phyloP scores from a whole-genome alignment of 2,888 invertebrate species.

The Archaeoteleia sp. region DNA sequence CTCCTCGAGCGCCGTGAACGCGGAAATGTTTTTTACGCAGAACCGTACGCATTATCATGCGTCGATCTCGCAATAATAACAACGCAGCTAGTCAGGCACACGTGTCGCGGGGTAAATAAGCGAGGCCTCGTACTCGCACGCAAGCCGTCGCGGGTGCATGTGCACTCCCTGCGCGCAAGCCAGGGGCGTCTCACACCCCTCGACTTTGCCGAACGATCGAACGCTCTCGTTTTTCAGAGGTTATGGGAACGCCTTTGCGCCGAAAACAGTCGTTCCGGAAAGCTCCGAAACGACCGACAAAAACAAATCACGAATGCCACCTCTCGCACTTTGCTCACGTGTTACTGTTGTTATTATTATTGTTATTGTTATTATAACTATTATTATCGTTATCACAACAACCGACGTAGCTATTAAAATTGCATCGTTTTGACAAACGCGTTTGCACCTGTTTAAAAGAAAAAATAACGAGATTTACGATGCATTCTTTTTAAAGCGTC shows the following conservation, averaged over 20 bases:
- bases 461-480: too few species aligned
- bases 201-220: constrained; percentile 40
- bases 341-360: constrained; percentile 29
- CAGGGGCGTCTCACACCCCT: constrained; percentile 41
- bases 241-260: constrained; percentile 55
- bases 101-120: too few species aligned
- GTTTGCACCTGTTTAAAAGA: too few species aligned
- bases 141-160: constrained; percentile 58
- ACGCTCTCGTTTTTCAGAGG: constrained; percentile 53
- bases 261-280: constrained; percentile 8
- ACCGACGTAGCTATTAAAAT: neutral
- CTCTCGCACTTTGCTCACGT: constrained; percentile 23
- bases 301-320: neutral
- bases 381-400: too few species aligned
- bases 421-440: neutral
- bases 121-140: too few species aligned
- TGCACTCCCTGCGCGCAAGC: constrained; percentile 52
- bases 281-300: neutral
- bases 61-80: neutral
- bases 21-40: neutral
- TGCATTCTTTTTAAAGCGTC: constrained; percentile 57
- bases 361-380: constrained; percentile 17
- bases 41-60: constrained; percentile 3
- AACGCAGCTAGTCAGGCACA: constrained; percentile 3
- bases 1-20: neutral